Evolutionary conservation across 2,888 invertebrate genomes (phyloP).

Genomic region (Drosophila buzzatii): DNA sequence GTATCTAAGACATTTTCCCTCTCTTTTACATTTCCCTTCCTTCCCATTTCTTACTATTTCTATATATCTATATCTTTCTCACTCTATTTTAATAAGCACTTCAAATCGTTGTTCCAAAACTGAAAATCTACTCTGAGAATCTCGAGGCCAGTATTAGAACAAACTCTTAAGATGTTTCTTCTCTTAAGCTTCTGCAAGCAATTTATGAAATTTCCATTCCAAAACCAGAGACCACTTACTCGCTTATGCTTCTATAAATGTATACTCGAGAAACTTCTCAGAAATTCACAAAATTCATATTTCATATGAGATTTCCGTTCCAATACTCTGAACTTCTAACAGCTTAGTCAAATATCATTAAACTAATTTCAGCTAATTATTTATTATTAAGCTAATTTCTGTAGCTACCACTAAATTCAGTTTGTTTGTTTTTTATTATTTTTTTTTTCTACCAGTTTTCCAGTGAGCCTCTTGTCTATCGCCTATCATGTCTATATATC

Average conservation of each 20-base stretch:
- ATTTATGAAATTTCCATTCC: background rate
- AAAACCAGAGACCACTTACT: background rate
- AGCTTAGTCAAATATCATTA: slow-evolving; percentile 11
- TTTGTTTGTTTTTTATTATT: background rate
- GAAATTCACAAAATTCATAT: background rate
- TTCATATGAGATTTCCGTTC: background rate
- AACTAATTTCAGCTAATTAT: slow-evolving; percentile 16
- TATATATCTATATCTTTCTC: background rate
- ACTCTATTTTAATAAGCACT: background rate
- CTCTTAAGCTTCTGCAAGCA: background rate
- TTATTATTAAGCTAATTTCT: slow-evolving; percentile 13
- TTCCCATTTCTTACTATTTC: background rate
- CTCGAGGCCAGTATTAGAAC: background rate
- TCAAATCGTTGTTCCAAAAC: background rate
- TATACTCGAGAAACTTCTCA: background rate
- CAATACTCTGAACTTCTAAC: slow-evolving; percentile 1
- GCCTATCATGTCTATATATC: slow-evolving; percentile 7
- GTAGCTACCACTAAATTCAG: background rate
- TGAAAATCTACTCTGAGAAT: background rate
- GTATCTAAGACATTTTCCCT: background rate
- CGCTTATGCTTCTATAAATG: background rate
- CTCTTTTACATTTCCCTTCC: background rate
- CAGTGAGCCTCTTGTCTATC: background rate
- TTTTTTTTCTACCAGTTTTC: background rate
- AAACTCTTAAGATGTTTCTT: background rate